These are phyloP conservation scores for Aurelia coerulea DNA, from an alignment of 30 jellyfish, hydroid and myxozoan species.

Conservation along the genomic window DNA sequence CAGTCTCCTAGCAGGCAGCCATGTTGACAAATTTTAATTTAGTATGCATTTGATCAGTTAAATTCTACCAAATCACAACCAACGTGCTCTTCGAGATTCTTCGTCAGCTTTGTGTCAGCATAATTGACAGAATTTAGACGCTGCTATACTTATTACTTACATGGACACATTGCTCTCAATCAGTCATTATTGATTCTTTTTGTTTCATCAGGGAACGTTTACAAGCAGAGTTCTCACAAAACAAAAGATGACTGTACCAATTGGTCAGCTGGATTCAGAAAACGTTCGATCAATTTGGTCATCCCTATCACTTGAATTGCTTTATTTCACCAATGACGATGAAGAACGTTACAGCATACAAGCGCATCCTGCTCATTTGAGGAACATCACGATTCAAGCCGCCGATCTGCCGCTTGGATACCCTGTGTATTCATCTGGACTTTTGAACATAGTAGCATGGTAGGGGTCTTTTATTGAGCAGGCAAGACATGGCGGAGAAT, in stretches of 20 bases:
- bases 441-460: constrained; percentile 63
- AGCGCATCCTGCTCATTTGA: constrained; percentile 81
- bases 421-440: constrained; percentile 87
- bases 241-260: constrained; percentile 73
- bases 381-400: constrained; percentile 82
- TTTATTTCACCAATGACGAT: constrained; percentile 86
- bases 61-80: no score
- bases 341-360: constrained; percentile 97
- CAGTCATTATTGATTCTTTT: background rate
- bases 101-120: no score
- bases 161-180: no score
- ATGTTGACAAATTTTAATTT: no score
- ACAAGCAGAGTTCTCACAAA: constrained; percentile 82
- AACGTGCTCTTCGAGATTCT: no score
- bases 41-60: no score
- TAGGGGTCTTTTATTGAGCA: background rate
- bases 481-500: no score
- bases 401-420: constrained; percentile 96
- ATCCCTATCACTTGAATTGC: constrained; percentile 77
- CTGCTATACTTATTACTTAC: no score
- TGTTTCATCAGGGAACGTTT: constrained; percentile 63
- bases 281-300: constrained; percentile 81
- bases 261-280: constrained; percentile 74
- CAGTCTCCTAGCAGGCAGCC: no score
- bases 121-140: no score